Evolutionary conservation across 2,113 vertebrate species (phyloP), one percentile per base, ranked within the genome.

Genomic region (Salvator merianae): DNA sequence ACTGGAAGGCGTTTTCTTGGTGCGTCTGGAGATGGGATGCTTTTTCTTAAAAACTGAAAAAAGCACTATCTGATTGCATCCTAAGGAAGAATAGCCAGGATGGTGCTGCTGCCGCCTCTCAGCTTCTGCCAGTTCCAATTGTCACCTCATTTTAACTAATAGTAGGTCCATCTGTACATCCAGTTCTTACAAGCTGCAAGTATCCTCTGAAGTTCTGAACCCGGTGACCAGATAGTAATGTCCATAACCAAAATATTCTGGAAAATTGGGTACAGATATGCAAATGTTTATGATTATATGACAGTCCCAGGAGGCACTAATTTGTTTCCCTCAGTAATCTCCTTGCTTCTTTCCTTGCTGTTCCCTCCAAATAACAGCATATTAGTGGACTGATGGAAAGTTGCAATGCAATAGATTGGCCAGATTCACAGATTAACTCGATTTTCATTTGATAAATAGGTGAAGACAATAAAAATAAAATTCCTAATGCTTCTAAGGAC

Each of bases 241-340:
- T 81, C 36, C 79, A 81, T 71, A 81, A 53, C 22, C 68, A 81
- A 34, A 38, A 26, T 40, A 24, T 78, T 78, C 62, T 63, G 76
- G 59, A 79, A 79, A 79, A 14, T 59, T 70, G 69, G 69, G 34
- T 18, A 20, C 18, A 69, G 6, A 70, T 34, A 22, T 70, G 69
- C n/a, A 36, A 18, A 36, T 32, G 36, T 36, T 70, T 70, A 69
- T 78, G 38, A 65, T 78, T 32, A 6, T 55, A 78, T 4, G 36
- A 78, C 34, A 78, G 32, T 20, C 24, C 13, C 28, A 28, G 77
- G 62, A 65, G 14, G 34, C 69, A 43, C 63, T 62, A 65, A 65
- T 7, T 38, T 30, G 14, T 65, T 78, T 78, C 7, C 36, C 30
- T 78, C 16, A 28, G 18, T 40, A 4, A 65, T 24, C 40, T 26